phyloP scores from a whole-genome alignment of 2,797 vertebrate genomes.

The Galago senegalensis region DNA sequence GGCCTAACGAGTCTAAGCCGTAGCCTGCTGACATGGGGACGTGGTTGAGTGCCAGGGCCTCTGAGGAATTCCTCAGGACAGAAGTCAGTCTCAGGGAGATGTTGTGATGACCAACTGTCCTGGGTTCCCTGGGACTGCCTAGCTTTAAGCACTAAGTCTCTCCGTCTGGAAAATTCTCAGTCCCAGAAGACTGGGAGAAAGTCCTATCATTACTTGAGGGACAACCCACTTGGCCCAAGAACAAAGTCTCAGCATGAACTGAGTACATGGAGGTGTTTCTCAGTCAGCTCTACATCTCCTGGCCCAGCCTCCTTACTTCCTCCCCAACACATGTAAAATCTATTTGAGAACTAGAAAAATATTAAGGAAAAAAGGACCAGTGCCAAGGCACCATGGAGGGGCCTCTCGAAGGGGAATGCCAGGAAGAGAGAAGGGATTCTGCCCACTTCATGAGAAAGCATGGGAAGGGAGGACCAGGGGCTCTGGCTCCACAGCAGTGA shows the following conservation, averaged over 20 bases:
- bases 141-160: background rate
- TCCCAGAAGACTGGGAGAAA: rapidly evolving
- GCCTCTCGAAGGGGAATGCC: background rate
- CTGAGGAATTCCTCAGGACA: background rate
- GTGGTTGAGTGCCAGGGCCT: background rate
- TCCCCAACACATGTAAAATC: background rate
- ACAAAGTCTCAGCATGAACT: background rate
- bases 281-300: background rate
- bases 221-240: rapidly evolving
- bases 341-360: background rate
- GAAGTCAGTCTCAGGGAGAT: background rate
- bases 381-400: background rate
- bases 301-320: background rate
- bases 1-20: background rate
- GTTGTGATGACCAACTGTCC: background rate
- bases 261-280: background rate
- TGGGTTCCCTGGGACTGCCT: background rate
- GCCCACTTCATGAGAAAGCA: background rate
- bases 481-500: background rate
- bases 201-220: rapidly evolving
- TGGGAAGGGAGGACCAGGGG: rapidly evolving
- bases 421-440: background rate
- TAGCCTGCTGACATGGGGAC: background rate
- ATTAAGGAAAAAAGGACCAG: background rate
- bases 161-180: background rate